Conservation (phyloP, 1,140 invertebrate species). For the Heliconius hewitsoni region DNA sequence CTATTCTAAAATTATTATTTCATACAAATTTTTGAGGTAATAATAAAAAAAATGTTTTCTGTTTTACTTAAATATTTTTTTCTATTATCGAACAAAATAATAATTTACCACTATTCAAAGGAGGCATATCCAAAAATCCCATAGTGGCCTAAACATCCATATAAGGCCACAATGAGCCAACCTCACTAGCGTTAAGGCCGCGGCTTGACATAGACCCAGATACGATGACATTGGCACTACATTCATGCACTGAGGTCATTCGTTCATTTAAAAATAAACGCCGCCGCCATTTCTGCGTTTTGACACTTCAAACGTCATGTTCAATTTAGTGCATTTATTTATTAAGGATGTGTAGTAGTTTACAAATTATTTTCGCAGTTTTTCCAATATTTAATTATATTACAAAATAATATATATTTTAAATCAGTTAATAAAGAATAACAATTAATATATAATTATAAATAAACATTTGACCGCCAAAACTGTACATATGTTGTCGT, state of each 20-base stretch:
- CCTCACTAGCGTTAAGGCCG: slow-evolving; percentile 61
- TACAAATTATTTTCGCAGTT: neutral
- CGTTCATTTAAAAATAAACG: slow-evolving; percentile 76
- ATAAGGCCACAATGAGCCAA: slow-evolving; percentile 67
- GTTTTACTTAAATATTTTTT: too few relatives aligned
- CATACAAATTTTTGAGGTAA: neutral
- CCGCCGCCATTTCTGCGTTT: slow-evolving; percentile 53
- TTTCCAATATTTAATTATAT: neutral
- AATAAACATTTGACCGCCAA: neutral
- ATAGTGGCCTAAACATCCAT: slow-evolving; percentile 60
- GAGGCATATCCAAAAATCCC: slow-evolving; percentile 43
- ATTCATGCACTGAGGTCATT: slow-evolving; percentile 76
- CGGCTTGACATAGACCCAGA: slow-evolving; percentile 76
- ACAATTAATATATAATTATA: neutral
- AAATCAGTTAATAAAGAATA: neutral
- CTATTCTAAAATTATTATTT: too few relatives aligned
- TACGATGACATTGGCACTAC: slow-evolving; percentile 79
- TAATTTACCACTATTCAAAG: neutral
- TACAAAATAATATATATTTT: neutral
- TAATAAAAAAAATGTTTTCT: neutral
- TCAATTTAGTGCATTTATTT: slow-evolving; percentile 1
- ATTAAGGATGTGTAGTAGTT: neutral
- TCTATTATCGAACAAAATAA: too few relatives aligned
- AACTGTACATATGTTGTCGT: neutral
- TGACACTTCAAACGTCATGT: slow-evolving; percentile 37